These are phyloP conservation scores for Arctocebus calabarensis DNA, from an alignment of 2,797 vertebrate genomes.

Conservation along the genomic window DNA sequence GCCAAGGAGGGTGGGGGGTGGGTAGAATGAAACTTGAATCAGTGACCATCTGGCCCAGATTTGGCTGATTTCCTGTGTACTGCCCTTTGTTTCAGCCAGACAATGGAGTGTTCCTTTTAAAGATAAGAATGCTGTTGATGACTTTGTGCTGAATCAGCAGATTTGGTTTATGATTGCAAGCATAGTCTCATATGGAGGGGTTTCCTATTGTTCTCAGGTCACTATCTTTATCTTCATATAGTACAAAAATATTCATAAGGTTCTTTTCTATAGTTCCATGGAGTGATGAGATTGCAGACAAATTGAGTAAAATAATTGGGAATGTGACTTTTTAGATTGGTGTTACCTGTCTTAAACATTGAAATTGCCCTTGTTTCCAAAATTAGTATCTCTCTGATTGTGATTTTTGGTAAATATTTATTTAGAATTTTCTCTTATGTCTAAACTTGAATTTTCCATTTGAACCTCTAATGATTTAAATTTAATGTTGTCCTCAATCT, in stretches of 20 bases:
- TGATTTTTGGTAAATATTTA: slow-evolving; percentile 47
- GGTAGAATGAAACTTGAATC: slow-evolving; percentile 93
- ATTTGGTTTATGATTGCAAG: slow-evolving; percentile 79
- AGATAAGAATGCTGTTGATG: slow-evolving; percentile 93
- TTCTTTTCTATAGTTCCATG: slow-evolving; percentile 54
- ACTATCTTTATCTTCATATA: slow-evolving; percentile 45
- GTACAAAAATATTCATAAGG: slow-evolving; percentile 49
- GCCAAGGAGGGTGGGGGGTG: slow-evolving; percentile 87
- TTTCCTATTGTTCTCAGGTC: slow-evolving; percentile 12
- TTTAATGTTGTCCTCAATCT: slow-evolving; percentile 33
- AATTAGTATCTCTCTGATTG: slow-evolving; percentile 36
- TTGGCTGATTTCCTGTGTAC: slow-evolving; percentile 93
- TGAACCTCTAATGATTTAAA: slow-evolving; percentile 43
- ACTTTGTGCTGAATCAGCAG: slow-evolving; percentile 87
- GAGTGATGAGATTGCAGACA: slow-evolving; percentile 14
- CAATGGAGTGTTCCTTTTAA: slow-evolving; percentile 95
- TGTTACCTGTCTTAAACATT: slow-evolving; percentile 40
- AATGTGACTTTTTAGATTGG: slow-evolving; percentile 37
- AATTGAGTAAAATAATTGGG: slow-evolving; percentile 49
- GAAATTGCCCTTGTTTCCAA: slow-evolving; percentile 54
- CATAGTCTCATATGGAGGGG: slow-evolving; percentile 53
- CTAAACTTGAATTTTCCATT: slow-evolving; percentile 71
- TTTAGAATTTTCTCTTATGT: slow-evolving; percentile 23
- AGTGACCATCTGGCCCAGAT: slow-evolving; percentile 96
- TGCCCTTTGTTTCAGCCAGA: slow-evolving; percentile 94